phyloP scores from a whole-genome alignment of 2,113 vertebrate genomes.

The Argyrosomus japonicus region DNA sequence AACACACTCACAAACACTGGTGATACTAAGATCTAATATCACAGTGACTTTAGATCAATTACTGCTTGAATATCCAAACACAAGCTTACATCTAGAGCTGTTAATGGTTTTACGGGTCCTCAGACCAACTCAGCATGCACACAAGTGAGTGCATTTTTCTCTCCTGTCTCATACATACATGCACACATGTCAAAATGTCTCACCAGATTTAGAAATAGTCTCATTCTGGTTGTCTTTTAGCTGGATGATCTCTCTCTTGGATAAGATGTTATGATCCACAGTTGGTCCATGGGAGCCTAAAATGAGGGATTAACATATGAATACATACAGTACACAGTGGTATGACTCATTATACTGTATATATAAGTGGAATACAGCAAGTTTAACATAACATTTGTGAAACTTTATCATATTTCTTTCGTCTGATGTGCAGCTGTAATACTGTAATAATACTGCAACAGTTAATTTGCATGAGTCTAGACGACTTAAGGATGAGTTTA shows the following conservation, averaged over 20 bases:
- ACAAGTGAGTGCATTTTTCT: not conserved
- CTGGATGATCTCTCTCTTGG: slow-evolving; percentile 68
- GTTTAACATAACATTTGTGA: not conserved
- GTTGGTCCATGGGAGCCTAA: slow-evolving; percentile 42
- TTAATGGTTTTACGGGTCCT: not conserved
- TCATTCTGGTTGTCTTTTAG: slow-evolving; percentile 69
- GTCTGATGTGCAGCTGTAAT: not conserved
- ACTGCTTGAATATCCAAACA: not conserved
- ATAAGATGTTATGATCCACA: slow-evolving; percentile 54
- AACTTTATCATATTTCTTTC: not conserved
- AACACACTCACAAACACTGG: not conserved
- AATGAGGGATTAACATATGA: not conserved
- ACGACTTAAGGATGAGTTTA: too few species aligned
- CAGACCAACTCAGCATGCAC: not conserved
- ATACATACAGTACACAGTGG: not conserved
- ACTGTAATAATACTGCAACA: not conserved
- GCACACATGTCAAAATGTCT: slow-evolving; percentile 22
- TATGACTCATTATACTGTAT: not conserved
- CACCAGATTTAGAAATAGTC: slow-evolving; percentile 68
- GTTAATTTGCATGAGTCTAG: not conserved
- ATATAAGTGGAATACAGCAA: not conserved
- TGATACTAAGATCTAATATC: not conserved
- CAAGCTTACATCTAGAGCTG: not conserved
- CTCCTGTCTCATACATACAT: not conserved
- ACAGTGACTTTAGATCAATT: not conserved